A percentile compares a stretch with the other conserved stretches of the same genome.
Evolutionary conservation across 2,797 vertebrate genomes (phyloP).

Genomic region (Myotis daubentonii): DNA sequence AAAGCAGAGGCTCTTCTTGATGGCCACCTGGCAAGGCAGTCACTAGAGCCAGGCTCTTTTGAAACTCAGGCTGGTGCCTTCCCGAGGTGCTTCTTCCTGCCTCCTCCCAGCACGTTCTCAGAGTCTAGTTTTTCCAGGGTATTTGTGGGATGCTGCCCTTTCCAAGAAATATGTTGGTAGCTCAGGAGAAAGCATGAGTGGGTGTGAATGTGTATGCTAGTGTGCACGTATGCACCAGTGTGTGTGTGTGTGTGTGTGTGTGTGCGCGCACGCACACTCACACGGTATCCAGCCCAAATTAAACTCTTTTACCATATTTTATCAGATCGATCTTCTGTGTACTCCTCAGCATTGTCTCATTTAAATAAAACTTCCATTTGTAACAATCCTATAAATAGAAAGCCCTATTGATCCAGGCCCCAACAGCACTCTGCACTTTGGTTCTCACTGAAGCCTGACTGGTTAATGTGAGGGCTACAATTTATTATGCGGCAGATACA

Average conservation of each 20-base stretch:
- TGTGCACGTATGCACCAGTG: neutral
- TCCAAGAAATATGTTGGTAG: neutral
- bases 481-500: slow-evolving; percentile 83
- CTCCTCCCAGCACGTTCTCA: neutral
- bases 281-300: slow-evolving; percentile 77
- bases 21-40: fast-evolving
- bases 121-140: neutral
- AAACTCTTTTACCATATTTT: slow-evolving; percentile 86
- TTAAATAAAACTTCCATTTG: slow-evolving; percentile 89
- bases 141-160: neutral
- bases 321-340: slow-evolving; percentile 81
- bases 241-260: neutral
- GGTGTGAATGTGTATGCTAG: neutral
- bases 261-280: neutral
- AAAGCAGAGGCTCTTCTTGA: neutral
- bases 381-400: slow-evolving; percentile 88
- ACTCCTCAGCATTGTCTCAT: slow-evolving; percentile 83
- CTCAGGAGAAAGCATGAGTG: neutral
- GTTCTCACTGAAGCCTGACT: slow-evolving; percentile 86
- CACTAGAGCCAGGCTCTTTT: fast-evolving
- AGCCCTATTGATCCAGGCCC: slow-evolving; percentile 83
- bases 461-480: slow-evolving; percentile 83
- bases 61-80: neutral
- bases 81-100: too few species aligned
- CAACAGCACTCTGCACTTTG: slow-evolving; percentile 83